Evolutionary conservation across 2,888 invertebrate genomes (phyloP).

Genomic region (Vanessa cardui): DNA sequence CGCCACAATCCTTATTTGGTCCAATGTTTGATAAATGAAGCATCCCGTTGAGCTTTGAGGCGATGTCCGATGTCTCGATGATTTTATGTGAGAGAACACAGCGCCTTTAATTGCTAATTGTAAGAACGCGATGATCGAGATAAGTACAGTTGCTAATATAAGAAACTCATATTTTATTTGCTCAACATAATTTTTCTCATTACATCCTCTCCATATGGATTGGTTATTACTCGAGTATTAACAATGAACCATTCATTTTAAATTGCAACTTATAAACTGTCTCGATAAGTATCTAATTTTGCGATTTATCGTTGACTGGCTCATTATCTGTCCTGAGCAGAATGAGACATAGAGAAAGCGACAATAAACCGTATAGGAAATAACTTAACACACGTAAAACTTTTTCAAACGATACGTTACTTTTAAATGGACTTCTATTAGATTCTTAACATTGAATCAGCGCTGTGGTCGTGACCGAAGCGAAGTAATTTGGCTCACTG

Average conservation of each 20-base stretch:
- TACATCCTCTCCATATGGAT: conserved; percentile 29
- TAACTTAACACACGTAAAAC: background rate
- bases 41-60: conserved; percentile 23
- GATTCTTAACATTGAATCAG: conserved; percentile 26
- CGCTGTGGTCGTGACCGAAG: conserved; percentile 36
- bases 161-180: conserved; percentile 31
- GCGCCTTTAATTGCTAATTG: conserved; percentile 30
- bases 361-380: background rate
- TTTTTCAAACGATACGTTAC: background rate
- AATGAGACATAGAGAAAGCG: background rate
- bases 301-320: conserved; percentile 20
- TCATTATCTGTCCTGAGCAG: conserved; percentile 12
- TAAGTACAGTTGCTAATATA: conserved; percentile 26
- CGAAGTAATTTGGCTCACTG: conserved; percentile 55
- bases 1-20: conserved; percentile 65
- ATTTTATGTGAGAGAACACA: conserved; percentile 25
- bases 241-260: conserved; percentile 27
- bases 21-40: conserved; percentile 54
- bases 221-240: conserved; percentile 21
- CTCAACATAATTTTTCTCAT: conserved; percentile 35
- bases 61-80: conserved; percentile 11
- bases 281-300: conserved; percentile 27
- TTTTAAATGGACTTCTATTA: conserved; percentile 16
- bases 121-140: conserved; percentile 27
- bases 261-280: conserved; percentile 26